These are phyloP conservation scores for Gymnosoma rotundatum DNA, from an alignment of 2,888 invertebrate species.

Conservation along the genomic window DNA sequence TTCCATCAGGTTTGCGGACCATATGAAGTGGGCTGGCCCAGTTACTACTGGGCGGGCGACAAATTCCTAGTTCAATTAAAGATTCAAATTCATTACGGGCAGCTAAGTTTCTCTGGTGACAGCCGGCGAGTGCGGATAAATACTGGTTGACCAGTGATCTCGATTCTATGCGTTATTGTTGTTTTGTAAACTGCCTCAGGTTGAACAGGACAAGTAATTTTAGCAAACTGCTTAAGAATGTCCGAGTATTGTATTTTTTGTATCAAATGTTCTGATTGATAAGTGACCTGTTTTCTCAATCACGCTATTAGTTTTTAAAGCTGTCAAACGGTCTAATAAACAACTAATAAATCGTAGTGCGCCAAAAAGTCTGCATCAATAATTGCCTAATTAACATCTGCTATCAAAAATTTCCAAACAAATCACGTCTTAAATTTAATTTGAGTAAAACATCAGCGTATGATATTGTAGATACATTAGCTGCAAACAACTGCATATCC, in stretches of 20 bases:
- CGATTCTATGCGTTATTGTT: conserved; percentile 17
- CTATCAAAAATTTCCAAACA: conserved; percentile 41
- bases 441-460: conserved; percentile 23
- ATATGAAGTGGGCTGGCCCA: conserved; percentile 72
- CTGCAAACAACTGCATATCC: conserved; percentile 17
- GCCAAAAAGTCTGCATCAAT: background rate
- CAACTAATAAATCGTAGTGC: conserved; percentile 26
- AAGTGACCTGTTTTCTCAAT: background rate
- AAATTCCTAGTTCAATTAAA: conserved; percentile 66
- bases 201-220: conserved; percentile 28
- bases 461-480: conserved; percentile 28
- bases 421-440: conserved; percentile 24
- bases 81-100: conserved; percentile 70
- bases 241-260: conserved; percentile 26
- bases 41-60: no score
- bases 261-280: conserved; percentile 17
- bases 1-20: conserved; percentile 69
- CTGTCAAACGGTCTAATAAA: no score
- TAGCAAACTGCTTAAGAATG: conserved; percentile 36
- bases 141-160: conserved; percentile 39
- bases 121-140: conserved; percentile 71
- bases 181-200: conserved; percentile 21
- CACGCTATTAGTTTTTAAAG: no score
- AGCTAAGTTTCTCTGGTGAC: conserved; percentile 72
- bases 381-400: conserved; percentile 19